Evolutionary conservation across 2,113 vertebrate species (phyloP), one percentile per base, ranked within the genome.

Genomic region (Aspiorhynchus laticeps): DNA sequence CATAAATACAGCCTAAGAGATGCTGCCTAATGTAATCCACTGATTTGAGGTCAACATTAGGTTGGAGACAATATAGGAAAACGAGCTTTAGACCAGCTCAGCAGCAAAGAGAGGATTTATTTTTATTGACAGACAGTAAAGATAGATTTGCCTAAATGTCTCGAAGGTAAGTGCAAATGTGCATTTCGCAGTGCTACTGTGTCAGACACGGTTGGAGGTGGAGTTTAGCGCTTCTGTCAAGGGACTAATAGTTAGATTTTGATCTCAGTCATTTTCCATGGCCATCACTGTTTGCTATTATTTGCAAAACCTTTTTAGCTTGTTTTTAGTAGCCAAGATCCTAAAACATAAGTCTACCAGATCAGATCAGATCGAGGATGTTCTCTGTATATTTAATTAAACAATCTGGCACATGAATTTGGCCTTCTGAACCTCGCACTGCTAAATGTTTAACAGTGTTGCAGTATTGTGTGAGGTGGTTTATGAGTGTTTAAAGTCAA

Each of bases 111-210:
- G 15, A 71, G 43, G 46, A 48, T 28, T 19, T 28, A 53, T 51
- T 77, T 28, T 19, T 28, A 53, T 51, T 77, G 12, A 48, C 26
- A 86, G 4, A 10, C 41, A 31, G 51, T 53, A 33, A 76, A 59
- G 26, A 14, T 26, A 15, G 79, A 36, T 65, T 67, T 89, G 51
- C 46, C 65, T 89, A 46, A 48, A 76, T 59, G 33, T 51, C 59
- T 59, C 21, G 12, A 87, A 88, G 90, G 89, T 90, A 90, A 90
- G 87, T 89, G 85, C 21, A 74, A 41, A 19, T 14, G 12, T 65
- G 61, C 69, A 80, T 51, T 17, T 51, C 17, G 48, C 48, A 51
- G 48, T 51, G 5, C 48, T 85, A n/a, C 56, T 38, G 63, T 78
- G 41, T 26, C 41, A 48, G 21, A 24, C 51, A 74, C 36, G 5